Conservation (phyloP, 2,888 invertebrate genomes). For the Rotaria magnacalcarata region DNA sequence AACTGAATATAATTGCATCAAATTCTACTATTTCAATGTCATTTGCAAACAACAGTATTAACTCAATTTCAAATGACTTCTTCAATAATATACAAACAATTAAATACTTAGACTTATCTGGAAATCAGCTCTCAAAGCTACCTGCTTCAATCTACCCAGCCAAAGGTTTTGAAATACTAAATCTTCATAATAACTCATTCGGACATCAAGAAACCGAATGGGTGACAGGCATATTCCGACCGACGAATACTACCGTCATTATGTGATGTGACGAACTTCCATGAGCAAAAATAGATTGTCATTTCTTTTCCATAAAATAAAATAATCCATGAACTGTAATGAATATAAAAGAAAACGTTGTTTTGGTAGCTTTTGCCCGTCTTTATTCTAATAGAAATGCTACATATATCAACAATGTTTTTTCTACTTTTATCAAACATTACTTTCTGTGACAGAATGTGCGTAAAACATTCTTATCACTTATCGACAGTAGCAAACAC, state of each 20-base stretch:
- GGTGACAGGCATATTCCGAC: not conserved
- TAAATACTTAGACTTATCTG: not conserved
- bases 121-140: not conserved
- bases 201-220: not conserved
- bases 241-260: not conserved
- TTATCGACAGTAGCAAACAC: too few species aligned
- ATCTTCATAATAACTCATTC: not conserved
- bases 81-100: not conserved
- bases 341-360: too few species aligned
- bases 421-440: too few species aligned
- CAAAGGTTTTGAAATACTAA: not conserved
- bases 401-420: too few species aligned
- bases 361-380: too few species aligned
- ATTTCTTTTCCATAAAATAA: not conserved
- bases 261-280: not conserved
- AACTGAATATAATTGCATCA: not conserved
- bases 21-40: not conserved
- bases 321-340: too few species aligned
- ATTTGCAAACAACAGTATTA: not conserved
- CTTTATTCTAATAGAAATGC: too few species aligned
- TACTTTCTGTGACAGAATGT: too few species aligned
- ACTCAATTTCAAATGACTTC: not conserved
- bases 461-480: too few species aligned
- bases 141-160: not conserved
- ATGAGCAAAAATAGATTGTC: too few species aligned